Conservation (phyloP, 2,888 invertebrate species). For the Lasioglossum lativentre region DNA sequence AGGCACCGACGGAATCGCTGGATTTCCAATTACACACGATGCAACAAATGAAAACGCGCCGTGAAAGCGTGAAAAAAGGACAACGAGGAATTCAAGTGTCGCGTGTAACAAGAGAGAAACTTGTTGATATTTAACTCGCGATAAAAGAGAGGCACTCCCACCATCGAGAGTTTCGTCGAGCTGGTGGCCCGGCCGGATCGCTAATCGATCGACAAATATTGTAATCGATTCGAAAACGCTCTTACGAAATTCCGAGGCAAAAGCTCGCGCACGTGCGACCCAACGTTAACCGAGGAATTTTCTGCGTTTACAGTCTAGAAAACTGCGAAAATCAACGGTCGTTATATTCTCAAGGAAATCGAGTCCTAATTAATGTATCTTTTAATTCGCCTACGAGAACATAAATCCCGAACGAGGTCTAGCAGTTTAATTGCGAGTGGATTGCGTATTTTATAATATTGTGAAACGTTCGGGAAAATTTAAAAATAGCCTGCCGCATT, state of each 20-base stretch:
- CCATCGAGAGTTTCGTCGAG: neutral
- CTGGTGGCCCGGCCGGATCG: neutral
- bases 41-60: constrained; percentile 11
- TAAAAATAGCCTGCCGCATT: neutral
- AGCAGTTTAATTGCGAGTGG: neutral
- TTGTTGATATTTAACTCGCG: constrained; percentile 9
- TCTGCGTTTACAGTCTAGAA: neutral
- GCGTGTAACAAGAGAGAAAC: constrained; percentile 35
- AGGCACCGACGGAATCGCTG: neutral
- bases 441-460: neutral
- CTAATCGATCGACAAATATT: constrained; percentile 1
- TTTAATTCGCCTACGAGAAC: neutral
- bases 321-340: neutral
- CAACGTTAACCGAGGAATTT: neutral
- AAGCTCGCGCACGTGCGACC: neutral
- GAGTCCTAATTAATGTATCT: neutral
- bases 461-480: neutral
- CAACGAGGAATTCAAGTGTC: constrained; percentile 11
- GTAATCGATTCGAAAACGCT: neutral
- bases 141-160: constrained; percentile 4
- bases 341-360: neutral
- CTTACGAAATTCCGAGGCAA: neutral
- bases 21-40: constrained; percentile 25
- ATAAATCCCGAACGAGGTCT: neutral
- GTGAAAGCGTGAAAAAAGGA: constrained; percentile 41